Evolutionary conservation across 2,113 vertebrate genomes (phyloP).

Genomic region (Sorex fumeus): DNA sequence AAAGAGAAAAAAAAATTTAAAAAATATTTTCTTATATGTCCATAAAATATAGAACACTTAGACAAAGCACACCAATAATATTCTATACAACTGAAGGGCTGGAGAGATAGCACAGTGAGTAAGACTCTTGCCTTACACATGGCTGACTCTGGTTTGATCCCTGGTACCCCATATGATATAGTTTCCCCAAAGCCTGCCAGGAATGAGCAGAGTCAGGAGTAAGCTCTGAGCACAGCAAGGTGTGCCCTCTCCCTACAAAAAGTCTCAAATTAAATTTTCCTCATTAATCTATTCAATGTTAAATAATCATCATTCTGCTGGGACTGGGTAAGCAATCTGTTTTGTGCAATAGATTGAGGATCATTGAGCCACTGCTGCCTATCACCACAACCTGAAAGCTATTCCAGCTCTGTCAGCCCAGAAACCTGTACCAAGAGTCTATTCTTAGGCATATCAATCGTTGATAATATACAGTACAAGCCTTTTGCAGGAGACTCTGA

Average conservation of each 20-base stretch:
- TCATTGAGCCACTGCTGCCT: background rate
- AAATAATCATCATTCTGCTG: background rate
- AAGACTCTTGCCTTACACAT: too few relatives aligned
- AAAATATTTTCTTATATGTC: background rate
- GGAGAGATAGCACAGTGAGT: too few relatives aligned
- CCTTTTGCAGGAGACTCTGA: constrained; percentile 11
- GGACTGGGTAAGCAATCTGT: background rate
- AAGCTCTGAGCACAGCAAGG: too few relatives aligned
- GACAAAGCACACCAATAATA: background rate
- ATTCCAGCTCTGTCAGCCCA: background rate
- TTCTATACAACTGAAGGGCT: background rate
- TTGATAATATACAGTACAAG: background rate
- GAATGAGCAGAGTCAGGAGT: too few relatives aligned
- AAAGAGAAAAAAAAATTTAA: too few relatives aligned
- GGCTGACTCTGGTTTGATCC: too few relatives aligned
- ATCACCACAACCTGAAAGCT: background rate
- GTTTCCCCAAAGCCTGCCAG: too few relatives aligned
- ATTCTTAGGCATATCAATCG: constrained; percentile 18
- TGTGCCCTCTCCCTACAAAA: background rate
- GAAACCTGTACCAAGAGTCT: background rate
- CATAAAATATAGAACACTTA: constrained; percentile 15
- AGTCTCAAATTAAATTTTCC: background rate
- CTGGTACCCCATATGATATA: too few relatives aligned
- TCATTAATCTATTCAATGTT: background rate
- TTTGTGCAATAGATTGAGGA: background rate